Percentiles rank a stretch among this genome's conserved stretches.
These are phyloP conservation scores for Synanthedon tipuliformis DNA, from an alignment of 2,888 invertebrate species.

Conservation along the genomic window DNA sequence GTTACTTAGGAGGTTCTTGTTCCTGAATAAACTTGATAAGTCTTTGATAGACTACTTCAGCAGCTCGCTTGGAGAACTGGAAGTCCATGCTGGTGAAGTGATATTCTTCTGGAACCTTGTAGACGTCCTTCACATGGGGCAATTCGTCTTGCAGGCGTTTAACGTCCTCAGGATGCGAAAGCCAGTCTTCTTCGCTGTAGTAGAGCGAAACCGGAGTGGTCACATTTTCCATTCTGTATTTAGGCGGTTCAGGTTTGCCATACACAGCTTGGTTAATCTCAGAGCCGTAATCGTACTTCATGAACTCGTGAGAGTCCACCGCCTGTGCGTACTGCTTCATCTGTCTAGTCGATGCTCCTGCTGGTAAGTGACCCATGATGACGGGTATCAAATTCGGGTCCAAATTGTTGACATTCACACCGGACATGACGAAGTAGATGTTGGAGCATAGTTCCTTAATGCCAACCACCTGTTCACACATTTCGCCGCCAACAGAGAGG, in stretches of 20 bases:
- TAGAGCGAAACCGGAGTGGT: conserved; percentile 47
- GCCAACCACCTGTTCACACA: conserved; percentile 41
- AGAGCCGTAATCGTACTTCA: conserved; percentile 47
- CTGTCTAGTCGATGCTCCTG: conserved; percentile 67
- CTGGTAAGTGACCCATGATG: conserved; percentile 65
- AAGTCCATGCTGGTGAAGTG: conserved; percentile 59
- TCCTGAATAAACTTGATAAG: conserved; percentile 43
- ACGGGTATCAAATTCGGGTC: conserved; percentile 65
- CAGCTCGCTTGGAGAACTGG: conserved; percentile 47
- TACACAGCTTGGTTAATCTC: conserved; percentile 45
- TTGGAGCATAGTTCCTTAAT: conserved; percentile 70
- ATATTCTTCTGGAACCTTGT: conserved; percentile 61
- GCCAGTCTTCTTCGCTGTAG: conserved; percentile 73
- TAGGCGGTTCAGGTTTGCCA: conserved; percentile 37
- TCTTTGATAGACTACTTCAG: conserved; percentile 39
- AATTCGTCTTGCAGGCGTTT: conserved; percentile 63
- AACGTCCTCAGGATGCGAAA: conserved; percentile 74
- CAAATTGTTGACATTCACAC: conserved; percentile 59
- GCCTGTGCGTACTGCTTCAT: conserved; percentile 69
- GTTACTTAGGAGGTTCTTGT: conserved; percentile 8
- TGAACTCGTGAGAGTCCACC: conserved; percentile 39
- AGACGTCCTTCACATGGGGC: conserved; percentile 64
- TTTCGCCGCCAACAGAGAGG: conserved; percentile 36
- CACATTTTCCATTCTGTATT: conserved; percentile 48
- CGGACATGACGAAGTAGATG: conserved; percentile 72